phyloP scores from a whole-genome alignment of 2,888 invertebrate genomes.

The Laspeyria flexula region DNA sequence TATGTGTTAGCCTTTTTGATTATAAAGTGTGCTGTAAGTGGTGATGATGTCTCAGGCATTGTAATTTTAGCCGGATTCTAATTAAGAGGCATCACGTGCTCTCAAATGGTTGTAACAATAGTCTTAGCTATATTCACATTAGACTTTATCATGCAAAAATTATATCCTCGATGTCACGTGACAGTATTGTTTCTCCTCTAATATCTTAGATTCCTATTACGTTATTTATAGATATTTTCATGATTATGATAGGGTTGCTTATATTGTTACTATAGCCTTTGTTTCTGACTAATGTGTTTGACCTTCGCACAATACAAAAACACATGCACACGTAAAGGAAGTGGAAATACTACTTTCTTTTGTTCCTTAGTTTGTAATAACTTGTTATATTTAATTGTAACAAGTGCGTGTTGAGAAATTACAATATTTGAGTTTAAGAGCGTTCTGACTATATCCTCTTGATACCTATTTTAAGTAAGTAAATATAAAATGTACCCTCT shows the following conservation, averaged over 20 bases:
- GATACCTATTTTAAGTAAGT: no score
- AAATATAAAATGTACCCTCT: no score
- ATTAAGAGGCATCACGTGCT: slow-evolving; percentile 61
- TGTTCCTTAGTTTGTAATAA: not conserved
- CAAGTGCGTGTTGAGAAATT: no score
- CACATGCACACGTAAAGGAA: not conserved
- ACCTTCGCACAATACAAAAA: slow-evolving; percentile 6
- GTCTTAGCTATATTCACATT: slow-evolving; percentile 33
- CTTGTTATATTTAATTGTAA: not conserved
- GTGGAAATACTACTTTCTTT: not conserved
- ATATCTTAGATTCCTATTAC: no score
- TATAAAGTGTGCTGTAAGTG: slow-evolving; percentile 54
- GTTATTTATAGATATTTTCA: slow-evolving; percentile 30
- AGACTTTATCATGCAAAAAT: no score
- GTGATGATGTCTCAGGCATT: slow-evolving; percentile 52
- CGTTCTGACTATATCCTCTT: no score
- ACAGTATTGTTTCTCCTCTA: slow-evolving; percentile 23
- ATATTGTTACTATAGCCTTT: not conserved
- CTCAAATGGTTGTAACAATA: slow-evolving; percentile 43
- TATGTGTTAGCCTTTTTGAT: slow-evolving; percentile 72
- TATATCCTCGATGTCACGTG: slow-evolving; percentile 30
- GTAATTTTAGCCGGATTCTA: slow-evolving; percentile 66
- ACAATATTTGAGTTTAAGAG: no score
- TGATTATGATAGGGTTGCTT: slow-evolving; percentile 12
- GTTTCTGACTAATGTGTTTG: not conserved